Evolutionary conservation across 1,140 invertebrate species (phyloP), one percentile per base, ranked within the genome.

Genomic region (Drosophila jambulina): DNA sequence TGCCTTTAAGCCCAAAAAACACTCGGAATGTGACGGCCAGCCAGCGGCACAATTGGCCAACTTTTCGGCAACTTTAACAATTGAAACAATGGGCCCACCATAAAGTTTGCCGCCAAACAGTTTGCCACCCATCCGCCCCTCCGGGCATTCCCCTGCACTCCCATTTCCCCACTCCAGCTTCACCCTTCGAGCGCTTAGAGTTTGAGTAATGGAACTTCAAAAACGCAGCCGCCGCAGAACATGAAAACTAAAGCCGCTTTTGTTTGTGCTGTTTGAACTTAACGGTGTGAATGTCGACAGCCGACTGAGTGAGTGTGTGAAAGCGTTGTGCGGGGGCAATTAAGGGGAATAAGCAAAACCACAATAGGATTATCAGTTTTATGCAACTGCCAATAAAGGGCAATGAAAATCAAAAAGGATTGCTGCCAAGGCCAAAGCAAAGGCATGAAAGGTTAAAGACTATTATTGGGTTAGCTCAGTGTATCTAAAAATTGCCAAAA

Each of bases 141-240:
- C 21, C 2, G 21, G 34, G 32, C 51, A 54, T 13, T 32, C 19
- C 1, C 2, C 15, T 23, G 32, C 53, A 23, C 34, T n/a, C 32
- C 15, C 53, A 12, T 54, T 54, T 17, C 4, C 6, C 32, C 32
- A 9, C 17, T 17, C 29, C 75, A n/a, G 49, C 0, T 80, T 69
- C 67, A 65, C 40, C 32, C 64, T 78, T 53, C 53, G 19, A 59
- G 63, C 64, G 75, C 43, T 78, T 78, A 57, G 80, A 63, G 78
- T 69, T 80, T 90, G 85, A 88, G 85, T 90, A 88, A 88, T 90
- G 84, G 85, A 72, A 82, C 81, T 87, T 90, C 84, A 90, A 88
- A 80, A 88, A 90, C 85, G 85, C 84, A 88, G 65, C 48, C 69
- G 75, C 84, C 84, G 48, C 84, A 88, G 79, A 88, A 88, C 84